Conservation (phyloP, 2,888 invertebrate species). For the Aleiodes alternator region DNA sequence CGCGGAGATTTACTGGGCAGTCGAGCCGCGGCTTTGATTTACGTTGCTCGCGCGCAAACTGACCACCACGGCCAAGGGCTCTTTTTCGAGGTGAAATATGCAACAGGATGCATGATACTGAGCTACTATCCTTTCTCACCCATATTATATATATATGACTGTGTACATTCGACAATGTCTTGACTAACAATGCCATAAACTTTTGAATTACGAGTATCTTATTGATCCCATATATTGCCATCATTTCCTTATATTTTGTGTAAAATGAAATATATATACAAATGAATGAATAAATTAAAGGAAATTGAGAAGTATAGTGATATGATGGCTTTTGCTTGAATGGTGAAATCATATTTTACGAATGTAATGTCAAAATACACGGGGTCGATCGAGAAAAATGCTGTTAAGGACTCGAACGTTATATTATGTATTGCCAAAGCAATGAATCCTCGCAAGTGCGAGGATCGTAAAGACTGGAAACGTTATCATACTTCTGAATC, state of each 20-base stretch:
- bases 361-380: conserved; percentile 2
- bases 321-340: conserved; percentile 30
- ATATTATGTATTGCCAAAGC: conserved; percentile 65
- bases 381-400: conserved; percentile 51
- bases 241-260: conserved; percentile 25
- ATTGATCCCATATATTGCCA: conserved; percentile 23
- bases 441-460: conserved; percentile 73
- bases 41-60: conserved; percentile 62
- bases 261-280: background rate
- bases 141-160: conserved; percentile 32
- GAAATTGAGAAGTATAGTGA: background rate
- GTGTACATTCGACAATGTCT: conserved; percentile 48
- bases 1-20: conserved; percentile 73
- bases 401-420: conserved; percentile 68
- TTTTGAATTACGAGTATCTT: conserved; percentile 48
- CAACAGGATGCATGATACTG: conserved; percentile 66
- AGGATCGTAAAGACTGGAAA: conserved; percentile 72
- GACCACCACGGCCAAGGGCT: conserved; percentile 56
- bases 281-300: conserved; percentile 3
- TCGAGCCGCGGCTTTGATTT: conserved; percentile 72
- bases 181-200: conserved; percentile 52
- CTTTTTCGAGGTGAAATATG: conserved; percentile 70
- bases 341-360: conserved; percentile 33
- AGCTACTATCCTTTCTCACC: conserved; percentile 39
- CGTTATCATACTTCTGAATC: conserved; percentile 73